These are phyloP conservation scores for Tor tambroides DNA, from an alignment of 2,113 vertebrate species.

Conservation along the genomic window DNA sequence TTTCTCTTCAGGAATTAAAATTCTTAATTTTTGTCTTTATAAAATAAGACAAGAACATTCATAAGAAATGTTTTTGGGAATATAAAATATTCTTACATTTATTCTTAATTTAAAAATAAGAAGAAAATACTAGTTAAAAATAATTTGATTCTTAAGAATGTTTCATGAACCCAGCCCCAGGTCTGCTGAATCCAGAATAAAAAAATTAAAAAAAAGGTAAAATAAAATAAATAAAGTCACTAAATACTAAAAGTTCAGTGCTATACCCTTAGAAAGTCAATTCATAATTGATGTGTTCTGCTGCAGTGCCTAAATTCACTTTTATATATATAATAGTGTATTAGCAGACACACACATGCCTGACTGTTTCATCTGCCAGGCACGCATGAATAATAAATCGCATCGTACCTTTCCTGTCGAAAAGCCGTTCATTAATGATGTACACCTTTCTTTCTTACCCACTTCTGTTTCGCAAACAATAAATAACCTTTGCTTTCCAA, in stretches of 20 bases:
- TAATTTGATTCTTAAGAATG: not conserved
- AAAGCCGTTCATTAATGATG: slow-evolving; percentile 7
- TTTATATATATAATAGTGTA: slow-evolving; percentile 1
- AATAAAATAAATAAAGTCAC: not conserved
- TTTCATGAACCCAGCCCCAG: not conserved
- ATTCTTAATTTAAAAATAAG: not conserved
- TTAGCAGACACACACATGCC: not conserved
- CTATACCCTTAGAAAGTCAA: not conserved
- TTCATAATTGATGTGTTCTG: slow-evolving; percentile 11
- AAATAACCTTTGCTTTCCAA: slow-evolving; percentile 29
- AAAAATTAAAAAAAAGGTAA: not conserved
- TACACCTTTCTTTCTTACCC: not conserved
- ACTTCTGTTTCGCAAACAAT: not conserved
- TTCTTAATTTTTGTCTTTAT: not conserved
- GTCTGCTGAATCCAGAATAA: not conserved
- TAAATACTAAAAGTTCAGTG: not conserved
- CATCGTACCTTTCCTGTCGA: not conserved
- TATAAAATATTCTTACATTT: not conserved
- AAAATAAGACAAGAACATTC: not conserved
- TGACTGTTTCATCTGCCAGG: not conserved
- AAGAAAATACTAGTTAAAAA: not conserved
- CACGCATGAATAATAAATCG: slow-evolving; percentile 12
- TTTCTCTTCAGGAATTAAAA: not conserved
- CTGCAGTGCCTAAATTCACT: not conserved
- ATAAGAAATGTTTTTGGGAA: not conserved